phyloP scores from a whole-genome alignment of 1,140 invertebrate species.

The Drosophila equinoxialis region DNA sequence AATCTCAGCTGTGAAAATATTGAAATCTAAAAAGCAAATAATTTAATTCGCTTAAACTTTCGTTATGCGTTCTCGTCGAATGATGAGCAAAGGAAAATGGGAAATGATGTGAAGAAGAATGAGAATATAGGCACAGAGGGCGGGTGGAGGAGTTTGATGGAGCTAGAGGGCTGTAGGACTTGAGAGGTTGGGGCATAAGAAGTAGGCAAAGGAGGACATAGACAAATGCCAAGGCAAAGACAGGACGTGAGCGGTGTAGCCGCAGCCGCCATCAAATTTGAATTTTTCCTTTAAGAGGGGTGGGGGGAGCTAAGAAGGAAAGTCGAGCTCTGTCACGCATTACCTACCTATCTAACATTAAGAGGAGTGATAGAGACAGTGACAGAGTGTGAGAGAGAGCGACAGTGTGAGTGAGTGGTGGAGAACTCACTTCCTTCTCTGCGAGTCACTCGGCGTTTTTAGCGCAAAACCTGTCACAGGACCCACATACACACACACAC shows the following conservation, averaged over 20 bases:
- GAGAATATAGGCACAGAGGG: background rate
- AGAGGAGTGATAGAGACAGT: conserved; percentile 21
- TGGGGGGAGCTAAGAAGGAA: background rate
- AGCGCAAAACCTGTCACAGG: conserved; percentile 66
- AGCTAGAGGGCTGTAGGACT: background rate
- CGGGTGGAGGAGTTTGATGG: too few relatives aligned
- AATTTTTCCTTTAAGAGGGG: conserved; percentile 47
- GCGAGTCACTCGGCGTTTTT: conserved; percentile 69
- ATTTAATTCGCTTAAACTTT: conserved; percentile 82
- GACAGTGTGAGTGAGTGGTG: too few relatives aligned
- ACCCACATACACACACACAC: conserved; percentile 27
- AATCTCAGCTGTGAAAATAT: conserved; percentile 79
- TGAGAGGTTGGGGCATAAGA: background rate
- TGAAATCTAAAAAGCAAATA: conserved; percentile 81
- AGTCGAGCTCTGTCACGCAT: conserved; percentile 66
- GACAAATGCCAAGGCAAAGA: conserved; percentile 51
- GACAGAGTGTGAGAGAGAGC: conserved; percentile 13
- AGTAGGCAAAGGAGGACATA: conserved; percentile 51
- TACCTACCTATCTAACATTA: conserved; percentile 65
- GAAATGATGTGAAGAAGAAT: background rate
- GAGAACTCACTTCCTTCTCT: conserved; percentile 35
- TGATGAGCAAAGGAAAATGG: conserved; percentile 24
- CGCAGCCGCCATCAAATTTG: conserved; percentile 77
- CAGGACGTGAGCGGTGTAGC: conserved; percentile 48
- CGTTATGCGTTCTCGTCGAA: conserved; percentile 25